These are phyloP conservation scores for Mesoclemmys tuberculata DNA, from an alignment of 2,113 vertebrate genomes.

Conservation along the genomic window DNA sequence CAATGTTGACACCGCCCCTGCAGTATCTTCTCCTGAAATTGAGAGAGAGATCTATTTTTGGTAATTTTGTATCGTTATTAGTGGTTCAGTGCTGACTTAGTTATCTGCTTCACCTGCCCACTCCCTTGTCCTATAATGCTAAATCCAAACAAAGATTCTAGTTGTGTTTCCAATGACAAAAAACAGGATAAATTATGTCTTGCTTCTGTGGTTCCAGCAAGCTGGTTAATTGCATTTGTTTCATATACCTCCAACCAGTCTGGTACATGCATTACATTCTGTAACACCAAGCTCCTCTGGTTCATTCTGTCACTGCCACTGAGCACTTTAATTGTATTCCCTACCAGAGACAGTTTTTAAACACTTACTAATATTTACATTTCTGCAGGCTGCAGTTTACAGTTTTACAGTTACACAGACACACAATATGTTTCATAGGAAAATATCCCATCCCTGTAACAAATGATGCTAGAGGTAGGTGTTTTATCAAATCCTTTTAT, in stretches of 20 bases:
- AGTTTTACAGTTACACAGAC: not conserved
- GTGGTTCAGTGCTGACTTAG: not conserved
- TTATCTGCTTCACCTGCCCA: not conserved
- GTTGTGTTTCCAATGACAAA: constrained; percentile 45
- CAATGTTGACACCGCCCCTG: not conserved
- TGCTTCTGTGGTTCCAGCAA: constrained; percentile 66
- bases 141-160: constrained; percentile 70
- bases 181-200: constrained; percentile 62
- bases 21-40: not conserved
- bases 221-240: constrained; percentile 84
- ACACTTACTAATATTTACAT: constrained; percentile 58
- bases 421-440: not conserved
- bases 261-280: constrained; percentile 80
- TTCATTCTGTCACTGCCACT: constrained; percentile 79
- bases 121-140: not conserved
- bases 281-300: constrained; percentile 76
- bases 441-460: not conserved
- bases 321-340: constrained; percentile 77
- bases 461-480: not conserved
- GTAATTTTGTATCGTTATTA: constrained; percentile 11
- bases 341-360: constrained; percentile 62
- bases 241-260: constrained; percentile 76
- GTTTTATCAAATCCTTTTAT: not conserved
- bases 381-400: constrained; percentile 7
- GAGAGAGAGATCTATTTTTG: not conserved